Percentiles rank a stretch among this genome's conserved stretches.
Conservation (phyloP, 2,797 vertebrate species). For the Malurus splendens region DNA sequence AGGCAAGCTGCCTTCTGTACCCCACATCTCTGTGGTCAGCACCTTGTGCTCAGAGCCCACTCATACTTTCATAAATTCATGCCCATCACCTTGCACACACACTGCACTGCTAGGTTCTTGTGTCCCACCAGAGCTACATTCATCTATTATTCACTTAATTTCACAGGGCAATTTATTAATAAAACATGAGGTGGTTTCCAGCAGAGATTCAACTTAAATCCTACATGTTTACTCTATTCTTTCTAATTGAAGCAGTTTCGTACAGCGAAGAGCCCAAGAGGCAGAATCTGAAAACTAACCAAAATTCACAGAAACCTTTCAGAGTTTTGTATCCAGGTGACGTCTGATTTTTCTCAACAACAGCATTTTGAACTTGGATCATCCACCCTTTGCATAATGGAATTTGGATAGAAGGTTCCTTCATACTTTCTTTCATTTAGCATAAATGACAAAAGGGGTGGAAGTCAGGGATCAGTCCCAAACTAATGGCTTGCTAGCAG, state of each 20-base stretch:
- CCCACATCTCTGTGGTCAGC: not conserved
- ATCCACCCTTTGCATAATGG: not conserved
- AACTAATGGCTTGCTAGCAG: not conserved
- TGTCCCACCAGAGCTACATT: not conserved
- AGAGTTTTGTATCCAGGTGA: not conserved
- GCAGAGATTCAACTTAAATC: not conserved
- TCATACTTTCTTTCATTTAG: not conserved
- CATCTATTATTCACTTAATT: constrained; percentile 7
- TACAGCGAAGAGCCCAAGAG: not conserved
- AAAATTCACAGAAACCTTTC: not conserved
- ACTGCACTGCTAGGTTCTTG: not conserved
- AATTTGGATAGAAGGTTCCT: not conserved
- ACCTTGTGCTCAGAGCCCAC: not conserved
- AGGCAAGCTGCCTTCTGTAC: not conserved
- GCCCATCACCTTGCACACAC: not conserved
- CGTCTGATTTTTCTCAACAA: not conserved
- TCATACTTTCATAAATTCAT: not conserved
- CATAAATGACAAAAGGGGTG: not conserved
- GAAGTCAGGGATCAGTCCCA: not conserved
- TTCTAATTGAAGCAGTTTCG: not conserved
- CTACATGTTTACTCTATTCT: not conserved
- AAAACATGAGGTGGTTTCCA: constrained; percentile 18
- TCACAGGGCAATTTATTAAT: not conserved
- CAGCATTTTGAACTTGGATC: not conserved
- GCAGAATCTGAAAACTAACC: not conserved